Percentiles rank a stretch among this genome's conserved stretches.
Evolutionary conservation across 2,113 vertebrate genomes (phyloP).

Genomic region (Gila orcuttii): DNA sequence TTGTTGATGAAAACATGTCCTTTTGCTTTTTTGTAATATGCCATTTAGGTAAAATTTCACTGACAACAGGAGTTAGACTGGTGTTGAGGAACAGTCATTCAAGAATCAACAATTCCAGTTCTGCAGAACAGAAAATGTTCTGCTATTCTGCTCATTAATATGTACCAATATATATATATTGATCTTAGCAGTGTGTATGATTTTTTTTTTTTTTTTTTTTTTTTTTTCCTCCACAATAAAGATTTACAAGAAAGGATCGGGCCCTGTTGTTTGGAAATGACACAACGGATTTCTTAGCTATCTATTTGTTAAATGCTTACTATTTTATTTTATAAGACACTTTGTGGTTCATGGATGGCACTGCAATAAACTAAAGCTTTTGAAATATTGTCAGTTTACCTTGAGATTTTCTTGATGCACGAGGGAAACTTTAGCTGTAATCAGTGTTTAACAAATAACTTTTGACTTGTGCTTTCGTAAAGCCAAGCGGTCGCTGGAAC

Average conservation of each 20-base stretch:
- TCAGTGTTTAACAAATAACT: background rate
- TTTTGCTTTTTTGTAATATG: constrained; percentile 60
- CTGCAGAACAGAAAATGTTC: constrained; percentile 62
- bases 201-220: constrained; percentile 71
- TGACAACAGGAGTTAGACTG: constrained; percentile 63
- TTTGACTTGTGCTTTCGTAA: background rate
- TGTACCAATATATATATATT: constrained; percentile 81
- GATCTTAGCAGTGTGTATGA: constrained; percentile 81
- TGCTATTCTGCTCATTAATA: constrained; percentile 75
- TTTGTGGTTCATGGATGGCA: constrained; percentile 41
- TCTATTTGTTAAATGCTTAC: constrained; percentile 42
- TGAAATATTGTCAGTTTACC: constrained; percentile 3
- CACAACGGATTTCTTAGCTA: constrained; percentile 12
- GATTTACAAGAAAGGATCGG: constrained; percentile 70
- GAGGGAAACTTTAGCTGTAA: background rate
- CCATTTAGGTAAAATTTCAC: constrained; percentile 50
- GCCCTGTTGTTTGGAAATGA: constrained; percentile 36
- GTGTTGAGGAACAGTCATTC: constrained; percentile 64
- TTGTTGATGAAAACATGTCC: constrained; percentile 63
- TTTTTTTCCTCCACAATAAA: constrained; percentile 77
- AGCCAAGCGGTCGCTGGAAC: background rate
- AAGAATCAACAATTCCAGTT: constrained; percentile 74
- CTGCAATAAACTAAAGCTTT: constrained; percentile 51
- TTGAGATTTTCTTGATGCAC: background rate
- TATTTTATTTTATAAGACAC: constrained; percentile 24